Evolutionary conservation across 2,113 vertebrate genomes (phyloP).

Genomic region (Glareola pratincola): DNA sequence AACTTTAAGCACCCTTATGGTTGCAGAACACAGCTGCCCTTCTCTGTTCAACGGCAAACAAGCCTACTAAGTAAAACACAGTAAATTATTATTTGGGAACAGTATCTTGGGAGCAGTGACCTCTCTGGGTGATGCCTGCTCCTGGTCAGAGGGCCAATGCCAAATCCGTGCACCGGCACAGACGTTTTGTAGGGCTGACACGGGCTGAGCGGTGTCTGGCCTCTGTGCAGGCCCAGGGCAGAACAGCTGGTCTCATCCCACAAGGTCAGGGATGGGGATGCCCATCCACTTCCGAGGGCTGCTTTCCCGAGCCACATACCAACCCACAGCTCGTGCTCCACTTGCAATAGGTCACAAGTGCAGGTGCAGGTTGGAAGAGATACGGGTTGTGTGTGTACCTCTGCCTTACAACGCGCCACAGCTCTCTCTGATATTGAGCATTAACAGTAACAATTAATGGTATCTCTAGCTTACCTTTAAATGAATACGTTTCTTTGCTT

Average conservation of each 20-base stretch:
- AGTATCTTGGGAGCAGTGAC: neutral
- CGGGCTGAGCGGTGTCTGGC: accelerated
- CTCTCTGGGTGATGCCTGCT: neutral
- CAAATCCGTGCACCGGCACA: neutral
- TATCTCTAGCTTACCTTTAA: slow-evolving; percentile 1
- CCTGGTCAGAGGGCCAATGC: neutral
- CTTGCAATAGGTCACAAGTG: neutral
- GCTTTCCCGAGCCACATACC: neutral
- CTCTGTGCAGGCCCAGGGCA: neutral
- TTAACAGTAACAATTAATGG: neutral
- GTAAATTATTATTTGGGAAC: neutral
- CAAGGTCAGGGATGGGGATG: neutral
- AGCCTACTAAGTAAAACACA: neutral
- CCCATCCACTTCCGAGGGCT: neutral
- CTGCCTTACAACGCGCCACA: slow-evolving; percentile 5
- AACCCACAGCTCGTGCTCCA: neutral
- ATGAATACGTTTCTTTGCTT: slow-evolving; percentile 13
- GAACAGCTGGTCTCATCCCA: neutral
- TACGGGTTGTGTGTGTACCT: neutral
- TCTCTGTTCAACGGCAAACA: neutral
- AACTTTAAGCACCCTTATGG: neutral
- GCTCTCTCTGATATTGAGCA: neutral
- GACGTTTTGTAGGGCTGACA: neutral
- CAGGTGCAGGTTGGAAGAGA: neutral
- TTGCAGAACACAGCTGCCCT: neutral